phyloP scores from a whole-genome alignment of 2,113 vertebrate genomes.

The Struthidea cinerea region DNA sequence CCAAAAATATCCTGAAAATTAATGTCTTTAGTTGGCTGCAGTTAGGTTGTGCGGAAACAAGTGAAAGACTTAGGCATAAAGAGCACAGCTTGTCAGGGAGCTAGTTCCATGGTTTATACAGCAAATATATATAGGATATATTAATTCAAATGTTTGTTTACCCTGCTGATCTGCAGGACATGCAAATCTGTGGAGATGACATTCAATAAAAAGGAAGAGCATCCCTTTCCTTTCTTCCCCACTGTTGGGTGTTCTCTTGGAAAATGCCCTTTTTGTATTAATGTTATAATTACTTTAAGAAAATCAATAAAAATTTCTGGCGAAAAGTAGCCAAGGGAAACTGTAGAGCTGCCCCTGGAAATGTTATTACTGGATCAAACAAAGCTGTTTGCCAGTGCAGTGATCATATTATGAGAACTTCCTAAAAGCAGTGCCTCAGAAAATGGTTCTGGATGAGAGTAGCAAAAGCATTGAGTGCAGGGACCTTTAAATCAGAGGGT shows the following conservation, averaged over 20 bases:
- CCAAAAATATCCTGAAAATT: not conserved
- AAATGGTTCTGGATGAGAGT: not conserved
- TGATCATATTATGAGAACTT: not conserved
- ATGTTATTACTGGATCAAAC: conserved; percentile 3
- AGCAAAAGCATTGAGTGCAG: not conserved
- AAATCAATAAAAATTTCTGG: not conserved
- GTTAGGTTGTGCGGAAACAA: not conserved
- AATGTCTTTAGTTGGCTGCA: not conserved
- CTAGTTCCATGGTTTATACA: not conserved
- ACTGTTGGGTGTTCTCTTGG: not conserved
- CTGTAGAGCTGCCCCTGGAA: not conserved
- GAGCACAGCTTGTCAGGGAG: not conserved
- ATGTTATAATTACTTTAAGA: not conserved
- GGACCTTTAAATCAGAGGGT: not conserved
- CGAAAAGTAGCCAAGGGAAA: not conserved
- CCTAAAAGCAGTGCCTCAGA: not conserved
- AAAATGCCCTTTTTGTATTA: not conserved
- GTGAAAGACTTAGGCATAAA: not conserved
- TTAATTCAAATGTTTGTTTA: not conserved
- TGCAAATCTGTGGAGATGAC: not conserved
- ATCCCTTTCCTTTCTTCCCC: not conserved
- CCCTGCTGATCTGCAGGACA: not conserved
- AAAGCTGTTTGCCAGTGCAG: not conserved
- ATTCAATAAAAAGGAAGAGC: not conserved
- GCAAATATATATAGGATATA: not conserved